These are phyloP conservation scores for Microdon myrmicae DNA, from an alignment of 2,888 invertebrate genomes.

Conservation along the genomic window DNA sequence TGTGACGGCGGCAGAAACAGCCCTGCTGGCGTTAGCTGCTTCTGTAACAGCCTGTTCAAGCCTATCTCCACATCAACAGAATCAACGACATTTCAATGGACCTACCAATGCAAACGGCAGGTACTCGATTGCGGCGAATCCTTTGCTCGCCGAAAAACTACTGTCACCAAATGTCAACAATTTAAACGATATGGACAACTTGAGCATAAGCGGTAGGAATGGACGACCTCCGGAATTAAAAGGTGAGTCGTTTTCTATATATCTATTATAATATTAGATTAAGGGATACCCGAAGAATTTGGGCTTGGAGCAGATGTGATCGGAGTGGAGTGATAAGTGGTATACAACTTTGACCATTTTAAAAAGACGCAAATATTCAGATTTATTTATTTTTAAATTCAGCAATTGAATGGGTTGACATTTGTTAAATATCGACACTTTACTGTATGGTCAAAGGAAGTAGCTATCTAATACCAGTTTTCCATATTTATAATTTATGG, in stretches of 20 bases:
- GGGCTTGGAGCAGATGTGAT: too few species aligned
- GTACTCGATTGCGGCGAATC: slow-evolving; percentile 87
- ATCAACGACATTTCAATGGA: slow-evolving; percentile 42
- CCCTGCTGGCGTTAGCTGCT: slow-evolving; percentile 54
- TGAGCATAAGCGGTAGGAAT: slow-evolving; percentile 54
- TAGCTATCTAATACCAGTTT: too few species aligned
- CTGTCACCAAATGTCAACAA: slow-evolving; percentile 73
- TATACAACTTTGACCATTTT: too few species aligned
- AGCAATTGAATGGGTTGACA: too few species aligned
- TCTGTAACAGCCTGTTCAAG: slow-evolving; percentile 53
- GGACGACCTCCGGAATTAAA: slow-evolving; percentile 61
- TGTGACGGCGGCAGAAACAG: slow-evolving; percentile 55
- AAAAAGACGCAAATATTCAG: too few species aligned
- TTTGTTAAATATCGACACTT: too few species aligned
- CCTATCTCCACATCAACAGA: slow-evolving; percentile 53
- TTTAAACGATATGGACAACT: slow-evolving; percentile 56
- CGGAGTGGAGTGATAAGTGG: too few species aligned
- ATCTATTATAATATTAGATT: too few species aligned
- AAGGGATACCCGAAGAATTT: too few species aligned
- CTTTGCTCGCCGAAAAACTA: slow-evolving; percentile 83
- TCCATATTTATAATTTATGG: too few species aligned
- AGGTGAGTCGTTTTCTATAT: slow-evolving; percentile 64
- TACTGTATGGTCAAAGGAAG: too few species aligned
- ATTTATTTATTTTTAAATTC: too few species aligned
- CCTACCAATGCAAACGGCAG: slow-evolving; percentile 67